These are phyloP conservation scores for Liparis tanakae DNA, from an alignment of 2,797 vertebrate genomes.

Conservation along the genomic window DNA sequence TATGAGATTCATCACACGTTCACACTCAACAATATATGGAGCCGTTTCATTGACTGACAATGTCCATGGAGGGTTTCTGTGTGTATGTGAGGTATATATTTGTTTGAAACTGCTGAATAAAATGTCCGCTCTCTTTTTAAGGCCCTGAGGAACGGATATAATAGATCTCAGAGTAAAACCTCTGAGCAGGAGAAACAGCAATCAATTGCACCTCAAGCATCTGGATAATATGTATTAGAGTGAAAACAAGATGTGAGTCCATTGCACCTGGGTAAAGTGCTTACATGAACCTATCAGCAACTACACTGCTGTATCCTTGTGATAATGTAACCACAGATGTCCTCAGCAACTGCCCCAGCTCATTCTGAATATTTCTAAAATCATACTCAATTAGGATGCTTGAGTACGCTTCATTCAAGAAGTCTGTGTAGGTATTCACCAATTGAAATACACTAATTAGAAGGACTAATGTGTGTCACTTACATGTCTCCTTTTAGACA, in stretches of 20 bases:
- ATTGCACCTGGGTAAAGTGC: neutral
- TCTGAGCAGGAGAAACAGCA: slow-evolving; percentile 34
- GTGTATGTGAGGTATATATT: slow-evolving; percentile 33
- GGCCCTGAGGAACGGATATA: slow-evolving; percentile 28
- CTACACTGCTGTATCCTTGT: neutral
- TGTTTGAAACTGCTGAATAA: slow-evolving; percentile 24
- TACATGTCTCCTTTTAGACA: neutral
- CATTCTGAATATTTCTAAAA: neutral
- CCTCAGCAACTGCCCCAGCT: too few species aligned
- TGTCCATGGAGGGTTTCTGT: slow-evolving; percentile 18
- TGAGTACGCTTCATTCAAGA: slow-evolving; percentile 3
- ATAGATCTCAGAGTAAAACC: slow-evolving; percentile 40
- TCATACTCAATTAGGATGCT: slow-evolving; percentile 4
- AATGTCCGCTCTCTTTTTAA: slow-evolving; percentile 12
- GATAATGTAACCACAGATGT: neutral
- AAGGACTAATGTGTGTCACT: slow-evolving; percentile 2
- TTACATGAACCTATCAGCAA: slow-evolving; percentile 9
- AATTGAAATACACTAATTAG: neutral
- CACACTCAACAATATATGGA: slow-evolving; percentile 4
- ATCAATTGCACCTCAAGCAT: slow-evolving; percentile 41
- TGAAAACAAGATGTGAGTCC: slow-evolving; percentile 15
- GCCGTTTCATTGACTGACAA: slow-evolving; percentile 31
- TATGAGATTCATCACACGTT: slow-evolving; percentile 31
- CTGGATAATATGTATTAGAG: slow-evolving; percentile 37
- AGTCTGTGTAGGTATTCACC: neutral